Percentiles rank a stretch among this genome's conserved stretches.
phyloP scores from a whole-genome alignment of 2,888 invertebrate genomes.

The Camponotus fellah region DNA sequence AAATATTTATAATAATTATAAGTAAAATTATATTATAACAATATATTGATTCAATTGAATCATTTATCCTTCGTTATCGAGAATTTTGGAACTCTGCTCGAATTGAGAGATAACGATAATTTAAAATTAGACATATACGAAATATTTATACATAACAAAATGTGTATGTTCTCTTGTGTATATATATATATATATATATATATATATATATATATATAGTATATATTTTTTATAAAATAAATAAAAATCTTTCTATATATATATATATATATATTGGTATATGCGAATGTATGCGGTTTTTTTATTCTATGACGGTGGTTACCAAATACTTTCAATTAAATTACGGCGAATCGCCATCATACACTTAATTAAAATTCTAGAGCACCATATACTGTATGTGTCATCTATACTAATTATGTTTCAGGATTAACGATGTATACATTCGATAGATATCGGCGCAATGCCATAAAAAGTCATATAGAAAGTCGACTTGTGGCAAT shows the following conservation, averaged over 20 bases:
- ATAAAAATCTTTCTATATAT: conserved; percentile 47
- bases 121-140: background rate
- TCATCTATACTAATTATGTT: conserved; percentile 23
- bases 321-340: conserved; percentile 71
- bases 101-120: conserved; percentile 6
- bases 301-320: conserved; percentile 43
- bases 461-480: conserved; percentile 66
- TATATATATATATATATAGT: too few relatives aligned
- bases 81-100: conserved; percentile 20
- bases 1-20: conserved; percentile 8
- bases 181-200: conserved; percentile 22
- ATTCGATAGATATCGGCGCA: conserved; percentile 3
- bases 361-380: conserved; percentile 49
- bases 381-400: conserved; percentile 65
- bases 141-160: conserved; percentile 17
- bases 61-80: conserved; percentile 26
- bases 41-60: background rate
- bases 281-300: conserved; percentile 1
- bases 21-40: conserved; percentile 9
- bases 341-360: conserved; percentile 56
- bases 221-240: conserved; percentile 51
- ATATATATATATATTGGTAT: conserved; percentile 7
- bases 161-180: background rate
- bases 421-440: conserved; percentile 15
- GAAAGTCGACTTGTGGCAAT: conserved; percentile 56